Base-by-base conservation (phyloP, 2,797 vertebrate genomes). In the Hozukius guyotensis region DNA sequence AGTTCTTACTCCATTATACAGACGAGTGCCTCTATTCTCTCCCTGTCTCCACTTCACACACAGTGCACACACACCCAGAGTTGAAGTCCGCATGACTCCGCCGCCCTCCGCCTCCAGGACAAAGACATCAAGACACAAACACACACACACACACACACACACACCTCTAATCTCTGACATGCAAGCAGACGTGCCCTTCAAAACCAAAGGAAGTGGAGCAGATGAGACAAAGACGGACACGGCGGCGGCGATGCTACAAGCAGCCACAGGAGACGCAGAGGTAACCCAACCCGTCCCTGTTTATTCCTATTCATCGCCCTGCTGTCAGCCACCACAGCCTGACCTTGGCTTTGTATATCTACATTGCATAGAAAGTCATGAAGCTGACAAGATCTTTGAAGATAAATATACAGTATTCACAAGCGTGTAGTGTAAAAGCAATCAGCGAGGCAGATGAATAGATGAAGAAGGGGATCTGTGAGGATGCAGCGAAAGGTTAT, bases 1-100 rank as follows among this genome's bases (percentile, higher is more conserved):
- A 82, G 82, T 83, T 94, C 90, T 91, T 83, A 86, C 86, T 94
- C 88, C 86, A 93, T 95, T 94, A 94, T 93, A 92, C 91, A 93
- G 88, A 87, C 71, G 83, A 95, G 90, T 91, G 91, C 86, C 56
- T 89, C 89, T 82, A 82, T 88, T 93, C 82, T 87, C 74, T 86
- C 78, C 25, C 73, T 34, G 60, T 84, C 56, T 86, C 68, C 77
- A 36, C 71, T 87, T 81, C 79, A 74, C 77, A 82, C 72, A 42
- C 52, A 20, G 7, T 76, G 61, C 62, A 25, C 65, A 74, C 16
- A 38, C 55, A 59, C 6, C 59, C 67, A 65, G 64, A 76, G 72
- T 52, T 70, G 53, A 81, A 73, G 83, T 86, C 82, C 4, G 3
- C 77, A 80, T 65, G 76, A 78, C 66, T 82, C 59, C 24, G 27